Conservation (phyloP, 2,113 vertebrate species). For the Bujurquina vittata region DNA sequence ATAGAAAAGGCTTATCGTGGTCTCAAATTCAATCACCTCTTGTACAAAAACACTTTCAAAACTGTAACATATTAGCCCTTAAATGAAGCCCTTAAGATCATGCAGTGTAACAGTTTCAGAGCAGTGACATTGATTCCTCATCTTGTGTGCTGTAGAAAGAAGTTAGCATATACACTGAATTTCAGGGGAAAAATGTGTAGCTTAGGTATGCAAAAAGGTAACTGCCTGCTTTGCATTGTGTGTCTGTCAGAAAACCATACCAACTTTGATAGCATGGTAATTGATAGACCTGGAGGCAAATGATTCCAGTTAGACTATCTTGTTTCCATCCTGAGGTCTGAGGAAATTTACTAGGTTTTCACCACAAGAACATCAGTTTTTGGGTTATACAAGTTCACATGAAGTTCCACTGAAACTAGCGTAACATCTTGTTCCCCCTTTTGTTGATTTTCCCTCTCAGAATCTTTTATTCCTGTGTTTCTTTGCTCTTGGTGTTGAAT, state of each 20-base stretch:
- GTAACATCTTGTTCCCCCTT: background rate
- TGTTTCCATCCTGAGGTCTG: background rate
- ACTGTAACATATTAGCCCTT: background rate
- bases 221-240: too few relatives aligned
- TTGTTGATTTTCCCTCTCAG: background rate
- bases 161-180: too few relatives aligned
- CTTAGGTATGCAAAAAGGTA: too few relatives aligned
- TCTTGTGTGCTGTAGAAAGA: too few relatives aligned
- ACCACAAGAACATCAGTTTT: background rate
- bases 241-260: too few relatives aligned
- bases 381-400: background rate
- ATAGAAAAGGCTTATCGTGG: background rate
- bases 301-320: background rate
- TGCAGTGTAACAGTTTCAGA: too few relatives aligned
- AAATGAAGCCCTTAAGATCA: too few relatives aligned
- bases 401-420: background rate
- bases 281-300: background rate
- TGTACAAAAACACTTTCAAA: too few relatives aligned
- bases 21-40: background rate
- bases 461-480: background rate
- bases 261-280: too few relatives aligned
- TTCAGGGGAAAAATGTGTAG: too few relatives aligned
- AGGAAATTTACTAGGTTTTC: background rate
- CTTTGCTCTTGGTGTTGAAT: constrained; percentile 10
- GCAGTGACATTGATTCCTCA: too few relatives aligned